Conservation (phyloP, 2,113 vertebrate species). For the Odontophorus gujanensis region DNA sequence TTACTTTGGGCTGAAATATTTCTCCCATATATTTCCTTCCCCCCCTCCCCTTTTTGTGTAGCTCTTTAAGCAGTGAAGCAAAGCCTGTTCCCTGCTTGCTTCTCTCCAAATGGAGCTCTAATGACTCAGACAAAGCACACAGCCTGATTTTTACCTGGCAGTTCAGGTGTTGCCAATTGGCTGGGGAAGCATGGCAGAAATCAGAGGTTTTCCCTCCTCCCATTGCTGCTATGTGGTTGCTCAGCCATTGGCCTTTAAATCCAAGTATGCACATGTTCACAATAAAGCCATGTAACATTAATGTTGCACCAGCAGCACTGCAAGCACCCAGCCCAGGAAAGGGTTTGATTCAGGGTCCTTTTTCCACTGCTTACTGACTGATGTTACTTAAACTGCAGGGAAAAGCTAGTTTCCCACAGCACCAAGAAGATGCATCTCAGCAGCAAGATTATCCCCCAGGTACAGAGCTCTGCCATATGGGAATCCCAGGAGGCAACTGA, state of each 20-base stretch:
- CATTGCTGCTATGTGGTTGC: constrained; percentile 16
- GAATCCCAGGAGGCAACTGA: not conserved
- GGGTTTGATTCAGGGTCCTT: not conserved
- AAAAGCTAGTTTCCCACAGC: constrained; percentile 30
- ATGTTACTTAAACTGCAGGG: not conserved
- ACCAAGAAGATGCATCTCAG: not conserved
- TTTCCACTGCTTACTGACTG: not conserved
- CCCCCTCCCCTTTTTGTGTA: not conserved
- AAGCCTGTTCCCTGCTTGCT: not conserved
- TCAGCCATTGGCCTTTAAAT: constrained; percentile 54
- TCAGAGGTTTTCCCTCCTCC: constrained; percentile 36
- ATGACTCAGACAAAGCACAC: constrained; percentile 24
- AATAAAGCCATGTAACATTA: constrained; percentile 52
- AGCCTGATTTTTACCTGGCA: constrained; percentile 35
- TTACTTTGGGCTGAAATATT: constrained; percentile 34
- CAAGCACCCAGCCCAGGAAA: not conserved
- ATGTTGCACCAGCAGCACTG: constrained; percentile 14
- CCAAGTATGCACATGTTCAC: not conserved
- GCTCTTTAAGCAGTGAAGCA: not conserved
- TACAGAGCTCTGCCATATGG: fast-evolving
- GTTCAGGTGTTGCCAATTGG: constrained; percentile 12
- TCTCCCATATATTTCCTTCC: not conserved
- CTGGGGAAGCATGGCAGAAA: not conserved
- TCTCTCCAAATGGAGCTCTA: not conserved
- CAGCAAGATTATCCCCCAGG: not conserved